phyloP scores from a whole-genome alignment of 2,888 invertebrate species.

The Eristalis intricaria region DNA sequence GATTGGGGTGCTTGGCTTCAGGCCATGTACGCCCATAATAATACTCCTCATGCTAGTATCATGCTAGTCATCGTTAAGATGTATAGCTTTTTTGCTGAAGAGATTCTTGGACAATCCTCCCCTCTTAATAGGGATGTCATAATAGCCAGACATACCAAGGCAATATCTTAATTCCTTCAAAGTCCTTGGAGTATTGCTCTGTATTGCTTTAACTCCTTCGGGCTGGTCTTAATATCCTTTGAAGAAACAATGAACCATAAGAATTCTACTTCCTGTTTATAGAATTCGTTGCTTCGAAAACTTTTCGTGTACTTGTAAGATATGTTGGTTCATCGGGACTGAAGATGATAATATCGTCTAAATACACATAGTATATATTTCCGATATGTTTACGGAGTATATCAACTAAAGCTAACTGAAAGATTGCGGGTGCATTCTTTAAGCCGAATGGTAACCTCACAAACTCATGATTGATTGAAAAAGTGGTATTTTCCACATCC shows the following conservation, averaged over 20 bases:
- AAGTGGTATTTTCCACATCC: constrained; percentile 55
- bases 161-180: background rate
- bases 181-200: background rate
- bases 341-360: too few species aligned
- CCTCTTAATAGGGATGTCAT: constrained; percentile 5
- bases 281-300: background rate
- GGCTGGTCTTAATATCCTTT: background rate
- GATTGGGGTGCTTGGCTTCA: too few species aligned
- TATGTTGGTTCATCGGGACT: too few species aligned
- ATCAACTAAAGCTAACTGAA: too few species aligned
- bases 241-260: background rate
- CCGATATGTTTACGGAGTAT: too few species aligned
- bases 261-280: background rate
- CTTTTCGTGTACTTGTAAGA: too few species aligned
- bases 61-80: too few species aligned
- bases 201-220: background rate
- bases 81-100: background rate
- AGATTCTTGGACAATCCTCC: background rate
- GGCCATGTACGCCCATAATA: too few species aligned
- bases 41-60: too few species aligned
- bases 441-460: background rate
- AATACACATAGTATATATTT: too few species aligned
- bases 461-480: constrained; percentile 53
- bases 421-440: too few species aligned
- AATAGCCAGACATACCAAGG: background rate